Evolutionary conservation across 2,113 vertebrate genomes (phyloP), one percentile per base, ranked within the genome.

Genomic region (Sceloporus undulatus): DNA sequence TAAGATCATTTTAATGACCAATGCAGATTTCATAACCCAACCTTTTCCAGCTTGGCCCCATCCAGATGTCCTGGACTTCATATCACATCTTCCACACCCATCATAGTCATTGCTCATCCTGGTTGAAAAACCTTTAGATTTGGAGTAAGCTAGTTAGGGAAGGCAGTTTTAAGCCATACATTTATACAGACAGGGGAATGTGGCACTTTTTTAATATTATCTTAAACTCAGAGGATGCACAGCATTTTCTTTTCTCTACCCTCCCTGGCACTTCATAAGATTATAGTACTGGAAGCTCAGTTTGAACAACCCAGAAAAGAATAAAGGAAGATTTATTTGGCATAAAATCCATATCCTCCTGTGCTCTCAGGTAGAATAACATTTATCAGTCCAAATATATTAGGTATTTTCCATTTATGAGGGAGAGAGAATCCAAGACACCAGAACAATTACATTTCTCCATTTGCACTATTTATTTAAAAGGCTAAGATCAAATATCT

Each of bases 241-340:
- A 86, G 10, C 79, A 89, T 85, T 91, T 85, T 21, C 78, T 68
- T 70, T n/a, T 48, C 25, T 13, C 23, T n/a, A 79, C 29, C 13
- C n/a, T 34, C n/a, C 54, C 71, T 21, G 27, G 74, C 52, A 78
- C 19, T 79, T 42, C 2, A 54, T 56, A 79, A 91, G 74, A 59
- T 85, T 86, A 83, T 85, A 62, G 77, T 70, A 91, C 11, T 79
- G 48, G 21, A 11, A 87, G 82, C 89, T 83, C 38, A 87, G 85
- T 82, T 92, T 92, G 88, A 91, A 89, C 88, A 73, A 80, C 54
- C 82, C 23, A 14, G 77, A 79, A 90, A 7, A 75, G 73, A 93
- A 90, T 84, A 87, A 90, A 91, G 21, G 27, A 91, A 93, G 74
- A 92, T 91, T 89, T 90, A 83, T 90, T 88, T 93, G 87, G 70